phyloP scores from a whole-genome alignment of 2,113 vertebrate genomes.

The Cottus gobio region DNA sequence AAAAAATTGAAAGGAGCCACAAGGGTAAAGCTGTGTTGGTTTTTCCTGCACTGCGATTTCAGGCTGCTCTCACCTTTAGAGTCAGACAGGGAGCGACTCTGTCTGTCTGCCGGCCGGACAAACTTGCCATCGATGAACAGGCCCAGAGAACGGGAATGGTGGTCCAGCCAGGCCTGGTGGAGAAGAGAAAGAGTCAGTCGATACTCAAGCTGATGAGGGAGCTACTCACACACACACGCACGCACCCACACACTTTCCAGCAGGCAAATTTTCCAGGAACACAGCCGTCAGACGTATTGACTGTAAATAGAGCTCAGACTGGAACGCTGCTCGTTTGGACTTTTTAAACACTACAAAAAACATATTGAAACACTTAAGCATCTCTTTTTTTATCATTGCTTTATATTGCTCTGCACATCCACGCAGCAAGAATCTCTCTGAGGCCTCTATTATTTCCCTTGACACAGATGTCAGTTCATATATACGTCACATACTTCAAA shows the following conservation, averaged over 20 bases:
- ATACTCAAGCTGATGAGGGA: background rate
- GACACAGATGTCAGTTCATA: background rate
- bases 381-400: background rate
- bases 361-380: background rate
- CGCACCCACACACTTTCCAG: background rate
- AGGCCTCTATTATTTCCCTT: background rate
- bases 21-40: background rate
- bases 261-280: background rate
- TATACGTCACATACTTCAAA: background rate
- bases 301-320: background rate
- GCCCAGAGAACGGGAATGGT: conserved; percentile 71
- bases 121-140: conserved; percentile 80
- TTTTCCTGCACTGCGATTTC: background rate
- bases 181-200: background rate
- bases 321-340: background rate
- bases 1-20: background rate
- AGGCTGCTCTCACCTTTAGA: conserved; percentile 67
- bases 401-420: background rate
- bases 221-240: background rate
- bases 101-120: conserved; percentile 59
- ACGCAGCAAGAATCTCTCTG: background rate
- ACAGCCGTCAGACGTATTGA: background rate
- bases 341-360: background rate
- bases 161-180: conserved; percentile 81
- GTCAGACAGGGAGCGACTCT: conserved; percentile 57